A percentile compares a stretch with the other conserved stretches of the same genome.
Evolutionary conservation across 2,888 invertebrate genomes (phyloP).

Genomic region (Gymnoscelis rufifasciata): DNA sequence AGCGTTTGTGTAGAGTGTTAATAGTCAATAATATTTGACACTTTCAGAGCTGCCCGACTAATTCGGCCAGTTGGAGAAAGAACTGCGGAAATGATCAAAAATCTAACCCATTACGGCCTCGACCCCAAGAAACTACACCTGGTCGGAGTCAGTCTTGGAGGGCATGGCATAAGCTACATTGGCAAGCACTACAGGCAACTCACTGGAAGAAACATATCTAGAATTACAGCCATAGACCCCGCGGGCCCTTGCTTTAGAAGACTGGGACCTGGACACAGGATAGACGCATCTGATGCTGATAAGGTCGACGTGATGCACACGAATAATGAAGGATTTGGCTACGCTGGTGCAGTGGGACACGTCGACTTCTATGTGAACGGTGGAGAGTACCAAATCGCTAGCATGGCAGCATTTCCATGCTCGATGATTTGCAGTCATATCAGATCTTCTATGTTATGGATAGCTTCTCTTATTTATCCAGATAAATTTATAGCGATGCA

Average conservation of each 20-base stretch:
- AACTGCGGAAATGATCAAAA: constrained; percentile 30
- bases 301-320: constrained; percentile 32
- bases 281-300: constrained; percentile 34
- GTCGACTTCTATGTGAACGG: too few species aligned
- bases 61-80: constrained; percentile 28
- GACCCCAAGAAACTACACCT: constrained; percentile 31
- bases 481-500: constrained; percentile 32
- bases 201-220: constrained; percentile 31
- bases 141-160: constrained; percentile 32
- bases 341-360: constrained; percentile 34
- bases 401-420: too few species aligned
- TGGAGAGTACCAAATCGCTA: constrained; percentile 35
- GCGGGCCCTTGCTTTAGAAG: constrained; percentile 34
- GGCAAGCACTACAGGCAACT: constrained; percentile 29
- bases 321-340: constrained; percentile 32
- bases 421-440: constrained; percentile 31
- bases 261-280: constrained; percentile 29
- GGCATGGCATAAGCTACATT: constrained; percentile 30
- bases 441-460: constrained; percentile 27
- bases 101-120: constrained; percentile 26
- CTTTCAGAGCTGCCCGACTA: constrained; percentile 23
- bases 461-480: constrained; percentile 30
- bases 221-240: constrained; percentile 32
- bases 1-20: too few species aligned
- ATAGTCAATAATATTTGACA: background rate